These are phyloP conservation scores for Palloptera scutellata DNA, from an alignment of 2,888 invertebrate species.

Conservation along the genomic window DNA sequence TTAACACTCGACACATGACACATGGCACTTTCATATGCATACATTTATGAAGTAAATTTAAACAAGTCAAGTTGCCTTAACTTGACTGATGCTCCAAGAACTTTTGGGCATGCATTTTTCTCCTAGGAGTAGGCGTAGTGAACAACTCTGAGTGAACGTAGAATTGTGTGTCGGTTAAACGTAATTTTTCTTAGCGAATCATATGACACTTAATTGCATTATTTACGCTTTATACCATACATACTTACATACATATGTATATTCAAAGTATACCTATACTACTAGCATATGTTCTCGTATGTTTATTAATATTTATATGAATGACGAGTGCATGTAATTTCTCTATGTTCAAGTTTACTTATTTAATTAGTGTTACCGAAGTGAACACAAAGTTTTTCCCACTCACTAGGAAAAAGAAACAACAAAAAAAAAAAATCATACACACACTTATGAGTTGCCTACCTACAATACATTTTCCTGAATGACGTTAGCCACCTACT, in stretches of 20 bases:
- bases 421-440: neutral
- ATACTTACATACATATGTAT: too few species aligned
- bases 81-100: neutral
- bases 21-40: too few species aligned
- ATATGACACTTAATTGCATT: conserved; percentile 12
- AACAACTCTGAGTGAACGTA: too few species aligned
- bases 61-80: neutral
- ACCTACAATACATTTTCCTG: too few species aligned
- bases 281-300: too few species aligned
- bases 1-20: too few species aligned
- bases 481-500: too few species aligned
- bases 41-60: neutral
- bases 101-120: neutral
- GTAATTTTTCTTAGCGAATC: conserved; percentile 3
- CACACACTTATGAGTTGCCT: neutral
- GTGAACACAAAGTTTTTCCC: neutral
- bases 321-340: too few species aligned
- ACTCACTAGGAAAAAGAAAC: neutral
- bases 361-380: conserved; percentile 2
- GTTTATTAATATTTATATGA: too few species aligned
- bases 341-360: neutral
- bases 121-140: neutral
- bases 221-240: neutral
- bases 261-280: too few species aligned
- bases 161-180: too few species aligned